Evolutionary conservation across 2,113 vertebrate species (phyloP), one percentile per base, ranked within the genome.

Genomic region (Perca fluviatilis): DNA sequence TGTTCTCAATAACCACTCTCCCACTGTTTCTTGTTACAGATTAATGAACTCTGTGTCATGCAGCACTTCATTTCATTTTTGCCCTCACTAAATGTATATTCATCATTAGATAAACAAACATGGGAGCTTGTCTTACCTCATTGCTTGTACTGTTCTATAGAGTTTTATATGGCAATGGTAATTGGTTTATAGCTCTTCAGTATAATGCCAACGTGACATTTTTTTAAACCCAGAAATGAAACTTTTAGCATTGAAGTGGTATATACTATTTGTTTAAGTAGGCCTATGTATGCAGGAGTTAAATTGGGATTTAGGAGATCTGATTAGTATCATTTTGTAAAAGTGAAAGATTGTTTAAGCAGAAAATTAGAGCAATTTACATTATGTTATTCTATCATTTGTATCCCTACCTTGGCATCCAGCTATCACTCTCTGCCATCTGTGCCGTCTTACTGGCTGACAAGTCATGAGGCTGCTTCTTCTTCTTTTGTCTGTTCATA

Each of bases 41-140:
- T 91, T 89, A 95, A 94, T 94, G 90, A 94, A 88, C 83, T 80
- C 89, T 68, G 90, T 77, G 77, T 89, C 91, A 86, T 80, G 86
- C 83, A 77, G 63, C 77, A 82, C 77, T 91, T 90, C 43, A 74
- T 86, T 90, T 80, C 43, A 71, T 75, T 93, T 43, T 91, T 82
- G 76, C 69, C 86, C 77, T 67, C 81, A 64, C 47, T 86, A 53
- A 94, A 80, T 86, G 71, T 67, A 89, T 82, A 86, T 89, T 91
- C 75, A 81, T 88, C 62, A 89, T 87, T 74, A 85, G 73, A 92
- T 83, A 89, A 92, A 92, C 86, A 92, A 92, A 87, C 74, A 85
- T 14, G 53, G 76, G 49, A 87, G 80, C 63, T 78, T 77, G 57
- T 74, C 25, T 68, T 64, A 49, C 65, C 72, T 71, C 76, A 80